Evolutionary conservation across 92 coral and sea anemone species (phyloP).

Genomic region (Heliopora coerulea): DNA sequence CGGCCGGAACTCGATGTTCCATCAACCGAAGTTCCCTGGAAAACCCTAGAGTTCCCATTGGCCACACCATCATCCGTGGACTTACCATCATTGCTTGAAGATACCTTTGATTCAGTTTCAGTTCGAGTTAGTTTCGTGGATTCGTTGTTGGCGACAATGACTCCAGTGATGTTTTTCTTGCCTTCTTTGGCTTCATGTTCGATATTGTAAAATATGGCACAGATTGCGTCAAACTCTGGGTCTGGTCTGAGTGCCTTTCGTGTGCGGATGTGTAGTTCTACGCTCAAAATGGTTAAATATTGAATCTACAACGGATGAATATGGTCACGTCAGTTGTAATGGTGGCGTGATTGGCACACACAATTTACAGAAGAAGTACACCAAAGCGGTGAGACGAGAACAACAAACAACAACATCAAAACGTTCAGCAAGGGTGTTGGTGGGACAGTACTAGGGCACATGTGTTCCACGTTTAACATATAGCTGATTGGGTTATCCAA

Average conservation of each 20-base stretch:
- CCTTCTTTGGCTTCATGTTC: constrained; percentile 70
- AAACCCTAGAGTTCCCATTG: not conserved
- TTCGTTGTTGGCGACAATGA: constrained; percentile 74
- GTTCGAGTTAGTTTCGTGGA: constrained; percentile 48
- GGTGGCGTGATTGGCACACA: too few species aligned
- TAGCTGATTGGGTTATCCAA: too few species aligned
- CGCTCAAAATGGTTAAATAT: constrained; percentile 78
- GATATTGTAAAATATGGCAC: constrained; percentile 84
- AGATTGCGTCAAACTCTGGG: constrained; percentile 93
- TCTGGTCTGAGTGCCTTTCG: constrained; percentile 81
- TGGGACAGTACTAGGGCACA: too few species aligned
- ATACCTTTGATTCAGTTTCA: constrained; percentile 20
- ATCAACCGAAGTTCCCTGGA: not conserved
- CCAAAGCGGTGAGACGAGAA: too few species aligned
- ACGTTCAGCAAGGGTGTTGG: too few species aligned
- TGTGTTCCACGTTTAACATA: too few species aligned
- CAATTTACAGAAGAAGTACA: too few species aligned
- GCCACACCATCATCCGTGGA: not conserved
- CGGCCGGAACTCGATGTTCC: not conserved
- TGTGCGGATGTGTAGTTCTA: constrained; percentile 88
- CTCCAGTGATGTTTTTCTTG: constrained; percentile 63
- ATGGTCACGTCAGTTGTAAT: not conserved
- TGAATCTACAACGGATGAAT: constrained; percentile 60
- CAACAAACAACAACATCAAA: too few species aligned
- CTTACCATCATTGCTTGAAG: constrained; percentile 11